Base-by-base conservation (phyloP, 1,140 invertebrate genomes). In the Drosophila saltans region DNA sequence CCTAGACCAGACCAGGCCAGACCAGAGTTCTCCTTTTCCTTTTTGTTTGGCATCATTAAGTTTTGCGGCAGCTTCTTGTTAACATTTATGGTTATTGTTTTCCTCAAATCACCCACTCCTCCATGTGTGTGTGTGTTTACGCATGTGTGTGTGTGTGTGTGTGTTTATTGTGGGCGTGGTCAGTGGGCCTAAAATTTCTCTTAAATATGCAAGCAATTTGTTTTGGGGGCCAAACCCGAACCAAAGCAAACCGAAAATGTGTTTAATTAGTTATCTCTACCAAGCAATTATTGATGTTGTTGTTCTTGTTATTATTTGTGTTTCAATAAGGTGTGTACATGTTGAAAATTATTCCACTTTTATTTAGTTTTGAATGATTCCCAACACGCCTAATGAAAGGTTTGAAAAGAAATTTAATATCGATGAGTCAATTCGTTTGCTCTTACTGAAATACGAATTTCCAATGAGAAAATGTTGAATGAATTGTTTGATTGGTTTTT, bases 31-130 rank as follows among this genome's bases (percentile, higher is more conserved):
- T 36, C 59, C 74, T n/a, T 52, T 75, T 26, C 64, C 69, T 66
- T 72, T 80, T 69, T 69, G 72, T 80, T 80, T 79, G 76, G 76
- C 83, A 83, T 88, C 83, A 86, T 86, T 86, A 86, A 88, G 83
- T 86, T 66, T 72, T 78, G 75, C 66, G 62, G 73, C 60, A 69
- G 66, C 77, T 72, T 65, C 84, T 78, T 89, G 83, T 88, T 89
- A 83, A 88, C 84, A 88, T 88, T 88, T 88, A 88, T 88, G 83
- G 74, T 67, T 89, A 89, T 88, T 80, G 84, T 75, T 74, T 88
- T 69, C 56, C 40, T 71, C 33, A 24, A 63, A 66, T 43, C 30
- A 11, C 45, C 16, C 55, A 21, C 40, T 55, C 57, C 39, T 16
- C 16, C 16, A 16, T 16, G 16, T 16, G 16, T 16, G 28, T 69